These are phyloP conservation scores for Mechanitis mazaeus DNA, from an alignment of 2,888 invertebrate genomes.

Conservation along the genomic window DNA sequence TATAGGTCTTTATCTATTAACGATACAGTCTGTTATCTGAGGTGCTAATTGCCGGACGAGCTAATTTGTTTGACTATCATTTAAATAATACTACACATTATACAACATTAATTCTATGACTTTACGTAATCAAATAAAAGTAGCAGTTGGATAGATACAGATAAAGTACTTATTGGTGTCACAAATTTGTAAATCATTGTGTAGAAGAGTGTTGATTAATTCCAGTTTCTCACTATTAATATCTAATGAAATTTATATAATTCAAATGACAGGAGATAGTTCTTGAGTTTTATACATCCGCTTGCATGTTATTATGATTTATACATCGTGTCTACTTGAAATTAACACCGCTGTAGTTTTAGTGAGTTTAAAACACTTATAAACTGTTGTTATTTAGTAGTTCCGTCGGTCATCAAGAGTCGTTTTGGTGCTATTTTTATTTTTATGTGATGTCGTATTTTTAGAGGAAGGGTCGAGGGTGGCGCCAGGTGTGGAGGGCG, in stretches of 20 bases:
- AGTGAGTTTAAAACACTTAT: neutral
- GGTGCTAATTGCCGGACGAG: constrained; percentile 21
- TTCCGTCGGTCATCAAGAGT: constrained; percentile 8
- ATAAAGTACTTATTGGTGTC: too few species aligned
- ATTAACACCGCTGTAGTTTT: too few species aligned
- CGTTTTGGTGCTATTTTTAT: constrained; percentile 13
- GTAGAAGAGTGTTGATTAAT: too few species aligned
- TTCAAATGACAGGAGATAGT: constrained; percentile 13
- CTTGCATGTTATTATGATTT: constrained; percentile 9
- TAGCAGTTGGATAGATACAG: too few species aligned
- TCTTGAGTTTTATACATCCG: constrained; percentile 8
- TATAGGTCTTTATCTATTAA: too few species aligned
- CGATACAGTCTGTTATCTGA: neutral
- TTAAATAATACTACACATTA: too few species aligned
- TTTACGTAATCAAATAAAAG: too few species aligned
- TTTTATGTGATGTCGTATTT: constrained; percentile 11
- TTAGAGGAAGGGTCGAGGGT: constrained; percentile 19
- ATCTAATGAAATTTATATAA: neutral
- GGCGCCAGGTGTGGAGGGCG: constrained; percentile 18
- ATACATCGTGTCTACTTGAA: neutral
- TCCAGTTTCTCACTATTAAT: too few species aligned
- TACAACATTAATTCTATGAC: too few species aligned
- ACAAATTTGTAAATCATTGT: too few species aligned
- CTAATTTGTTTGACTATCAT: constrained; percentile 11
- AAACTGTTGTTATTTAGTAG: neutral